Conservation (phyloP, 2,888 invertebrate genomes). For the Agrilus biguttatus region DNA sequence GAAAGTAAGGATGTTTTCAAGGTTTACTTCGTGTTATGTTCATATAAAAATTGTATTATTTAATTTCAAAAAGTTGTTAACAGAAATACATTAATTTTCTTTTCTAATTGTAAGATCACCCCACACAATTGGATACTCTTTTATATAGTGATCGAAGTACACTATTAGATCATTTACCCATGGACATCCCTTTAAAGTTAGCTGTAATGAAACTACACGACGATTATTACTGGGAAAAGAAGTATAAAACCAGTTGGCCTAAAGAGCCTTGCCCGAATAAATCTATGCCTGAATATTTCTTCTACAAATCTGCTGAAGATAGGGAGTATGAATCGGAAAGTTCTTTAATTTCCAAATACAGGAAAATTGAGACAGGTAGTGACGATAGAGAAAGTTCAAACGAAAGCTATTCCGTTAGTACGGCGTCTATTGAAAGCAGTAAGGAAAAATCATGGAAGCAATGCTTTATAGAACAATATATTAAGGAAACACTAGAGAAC, state of each 20-base stretch:
- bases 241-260: constrained; percentile 22
- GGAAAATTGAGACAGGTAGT: constrained; percentile 1
- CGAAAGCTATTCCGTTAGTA: too few species aligned
- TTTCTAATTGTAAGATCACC: constrained; percentile 16
- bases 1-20: too few species aligned
- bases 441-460: constrained; percentile 20
- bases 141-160: constrained; percentile 16
- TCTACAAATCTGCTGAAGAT: neutral
- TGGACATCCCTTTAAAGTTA: constrained; percentile 18
- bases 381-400: too few species aligned
- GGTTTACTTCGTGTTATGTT: too few species aligned
- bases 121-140: constrained; percentile 18
- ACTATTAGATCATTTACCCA: constrained; percentile 20
- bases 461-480: constrained; percentile 22
- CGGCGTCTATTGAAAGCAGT: neutral
- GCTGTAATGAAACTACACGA: constrained; percentile 20
- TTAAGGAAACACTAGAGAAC: constrained; percentile 22
- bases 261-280: constrained; percentile 11
- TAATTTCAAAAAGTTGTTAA: too few species aligned
- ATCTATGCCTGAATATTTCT: constrained; percentile 4
- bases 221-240: constrained; percentile 24
- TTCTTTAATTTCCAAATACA: neutral
- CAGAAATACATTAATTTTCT: neutral
- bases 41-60: too few species aligned
- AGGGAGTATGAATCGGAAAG: neutral